Base-by-base conservation (phyloP, 2,797 vertebrate species). In the Semaprochilodus insignis region DNA sequence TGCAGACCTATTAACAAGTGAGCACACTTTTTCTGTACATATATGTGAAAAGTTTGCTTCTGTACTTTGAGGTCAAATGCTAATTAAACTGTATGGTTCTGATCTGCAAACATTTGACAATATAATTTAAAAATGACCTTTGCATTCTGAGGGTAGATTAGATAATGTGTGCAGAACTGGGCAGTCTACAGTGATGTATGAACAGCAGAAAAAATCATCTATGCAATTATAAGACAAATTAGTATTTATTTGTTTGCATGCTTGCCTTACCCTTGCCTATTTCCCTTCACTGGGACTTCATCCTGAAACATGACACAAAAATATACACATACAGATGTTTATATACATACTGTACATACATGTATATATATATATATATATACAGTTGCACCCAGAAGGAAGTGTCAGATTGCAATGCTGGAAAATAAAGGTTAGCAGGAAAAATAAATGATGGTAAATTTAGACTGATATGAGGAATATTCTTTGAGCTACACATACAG, bases 261-360 rank as follows among this genome's bases (percentile, higher is more conserved):
- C 36, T 76, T 57, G 23, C 16, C 91, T 88, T 94, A 94, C 94
- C 94, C 87, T 78, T 87, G 87, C 84, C 74, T 92, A 74, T 87
- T 92, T 82, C 90, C 91, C 85, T 90, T 89, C 76, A 88, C 90
- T 62, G 87, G 63, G 52, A 89, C 86, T 69, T 88, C 81, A 62
- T 92, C 91, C 94, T 95, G 90, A 84, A 93, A 92, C 69, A 92
- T 74, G 65, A 83, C 40, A 76, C 21, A 59, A 62, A 85, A 51
- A 71, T 11, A 59, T 14, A 77, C 44, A 51, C 2, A 67, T n/a
- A 48, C 34, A 51, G 4, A 74, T n/a, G 10, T 48, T 2, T 10
- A 44, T 10, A 48, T 48, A 69, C 36, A 80, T 55, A 65, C 19
- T 31, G 3, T 31, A 31, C 3, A 31, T 31, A 31, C 3, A 31